A percentile compares a stretch with the other conserved stretches of the same genome.
Evolutionary conservation across 1,140 invertebrate genomes (phyloP).

Genomic region (Marisa cornuarietis): DNA sequence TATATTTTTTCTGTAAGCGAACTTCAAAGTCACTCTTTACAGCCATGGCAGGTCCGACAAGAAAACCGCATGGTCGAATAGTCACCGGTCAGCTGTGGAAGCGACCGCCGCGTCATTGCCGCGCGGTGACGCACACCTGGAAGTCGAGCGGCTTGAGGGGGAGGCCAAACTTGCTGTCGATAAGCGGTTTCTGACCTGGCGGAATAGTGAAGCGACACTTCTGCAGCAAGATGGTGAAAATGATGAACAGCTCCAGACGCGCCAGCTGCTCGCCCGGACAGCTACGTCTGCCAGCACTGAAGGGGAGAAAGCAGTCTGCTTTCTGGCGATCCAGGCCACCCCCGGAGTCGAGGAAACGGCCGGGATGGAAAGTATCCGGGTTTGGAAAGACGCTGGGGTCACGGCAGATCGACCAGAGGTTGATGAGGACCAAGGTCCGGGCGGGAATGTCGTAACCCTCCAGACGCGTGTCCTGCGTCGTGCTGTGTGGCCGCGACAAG

Average conservation of each 20-base stretch:
- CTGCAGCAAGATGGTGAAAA: conserved; percentile 78
- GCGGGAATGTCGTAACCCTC: conserved; percentile 39
- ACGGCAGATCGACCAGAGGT: conserved; percentile 53
- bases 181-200: conserved; percentile 46
- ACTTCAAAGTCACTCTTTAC: too few species aligned
- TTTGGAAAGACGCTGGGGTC: conserved; percentile 51
- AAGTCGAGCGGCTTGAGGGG: conserved; percentile 54
- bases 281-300: conserved; percentile 63
- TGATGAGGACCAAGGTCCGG: conserved; percentile 57
- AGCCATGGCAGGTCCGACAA: too few species aligned
- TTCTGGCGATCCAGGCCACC: conserved; percentile 32
- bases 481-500: conserved; percentile 60
- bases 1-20: too few species aligned
- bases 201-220: conserved; percentile 63
- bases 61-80: too few species aligned
- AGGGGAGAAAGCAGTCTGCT: conserved; percentile 48
- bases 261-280: conserved; percentile 83
- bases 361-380: conserved; percentile 51
- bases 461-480: conserved; percentile 44
- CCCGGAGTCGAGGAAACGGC: conserved; percentile 49
- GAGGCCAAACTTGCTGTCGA: conserved; percentile 57
- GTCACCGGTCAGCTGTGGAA: too few species aligned
- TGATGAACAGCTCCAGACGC: conserved; percentile 76
- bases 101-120: not conserved
- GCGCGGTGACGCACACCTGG: conserved; percentile 13